Evolutionary conservation across 2,888 invertebrate genomes (phyloP).

Genomic region (Cephus runcator): DNA sequence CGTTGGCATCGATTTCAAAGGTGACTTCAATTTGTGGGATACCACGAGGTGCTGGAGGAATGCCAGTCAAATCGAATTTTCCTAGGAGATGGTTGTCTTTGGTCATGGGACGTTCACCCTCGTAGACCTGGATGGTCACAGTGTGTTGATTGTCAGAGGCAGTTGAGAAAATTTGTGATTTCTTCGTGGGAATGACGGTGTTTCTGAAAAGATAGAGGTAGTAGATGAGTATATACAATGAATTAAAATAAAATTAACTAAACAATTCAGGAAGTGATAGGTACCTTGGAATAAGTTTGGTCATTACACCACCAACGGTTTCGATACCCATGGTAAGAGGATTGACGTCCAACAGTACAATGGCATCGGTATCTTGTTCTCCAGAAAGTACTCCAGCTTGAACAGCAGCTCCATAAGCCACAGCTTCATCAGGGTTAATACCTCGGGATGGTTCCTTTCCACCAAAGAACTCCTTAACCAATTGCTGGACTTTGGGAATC

Average conservation of each 20-base stretch:
- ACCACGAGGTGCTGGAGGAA: slow-evolving; percentile 93
- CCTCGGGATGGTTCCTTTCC: slow-evolving; percentile 98
- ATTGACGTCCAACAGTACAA: slow-evolving; percentile 97
- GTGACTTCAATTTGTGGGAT: slow-evolving; percentile 96
- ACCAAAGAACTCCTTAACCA: slow-evolving; percentile 94
- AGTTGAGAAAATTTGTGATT: slow-evolving; percentile 99
- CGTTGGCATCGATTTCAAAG: slow-evolving; percentile 94
- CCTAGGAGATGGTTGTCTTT: slow-evolving; percentile 99
- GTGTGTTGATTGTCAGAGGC: slow-evolving; percentile 99
- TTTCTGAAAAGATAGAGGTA: slow-evolving; percentile 70
- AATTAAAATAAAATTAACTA: not conserved
- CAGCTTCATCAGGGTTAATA: slow-evolving; percentile 99
- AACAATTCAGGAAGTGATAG: not conserved
- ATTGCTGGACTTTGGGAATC: slow-evolving; percentile 96
- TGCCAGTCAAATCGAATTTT: slow-evolving; percentile 97
- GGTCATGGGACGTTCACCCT: slow-evolving; percentile 99
- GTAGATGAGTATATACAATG: not conserved
- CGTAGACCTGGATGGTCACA: slow-evolving; percentile 96
- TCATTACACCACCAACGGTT: slow-evolving; percentile 99
- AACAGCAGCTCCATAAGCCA: slow-evolving; percentile 98
- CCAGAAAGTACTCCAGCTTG: slow-evolving; percentile 98
- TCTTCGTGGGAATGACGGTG: slow-evolving; percentile 99
- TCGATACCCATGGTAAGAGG: slow-evolving; percentile 99
- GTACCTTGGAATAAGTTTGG: slow-evolving; percentile 88
- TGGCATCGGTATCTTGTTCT: slow-evolving; percentile 96